Conservation (phyloP, 2,113 vertebrate species). For the Piaya cayana region DNA sequence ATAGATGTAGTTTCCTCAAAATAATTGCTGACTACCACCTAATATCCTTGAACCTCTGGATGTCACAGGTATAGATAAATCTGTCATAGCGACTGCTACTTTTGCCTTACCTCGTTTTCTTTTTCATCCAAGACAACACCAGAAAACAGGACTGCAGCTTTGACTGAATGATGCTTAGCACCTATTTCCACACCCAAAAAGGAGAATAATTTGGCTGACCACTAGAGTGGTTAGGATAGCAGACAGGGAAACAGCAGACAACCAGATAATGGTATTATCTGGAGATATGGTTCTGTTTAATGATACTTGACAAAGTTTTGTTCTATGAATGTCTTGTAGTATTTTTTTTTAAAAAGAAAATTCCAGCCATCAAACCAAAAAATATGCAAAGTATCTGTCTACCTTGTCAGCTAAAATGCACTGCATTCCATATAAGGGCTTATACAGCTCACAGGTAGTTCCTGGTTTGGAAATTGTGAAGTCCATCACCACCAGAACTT, state of each 20-base stretch:
- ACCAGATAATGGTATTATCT: not conserved
- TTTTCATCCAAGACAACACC: not conserved
- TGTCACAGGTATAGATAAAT: not conserved
- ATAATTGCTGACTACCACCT: not conserved
- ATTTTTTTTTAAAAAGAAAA: not conserved
- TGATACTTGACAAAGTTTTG: not conserved
- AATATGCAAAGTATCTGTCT: not conserved
- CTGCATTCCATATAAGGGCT: not conserved
- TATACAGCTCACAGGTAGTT: not conserved
- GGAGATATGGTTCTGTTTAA: not conserved
- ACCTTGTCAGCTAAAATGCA: not conserved
- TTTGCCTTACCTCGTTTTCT: not conserved
- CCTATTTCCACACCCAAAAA: not conserved
- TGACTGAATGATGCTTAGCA: not conserved
- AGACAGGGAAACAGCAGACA: not conserved
- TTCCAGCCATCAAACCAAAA: accelerated
- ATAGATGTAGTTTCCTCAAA: not conserved
- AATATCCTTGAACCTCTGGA: not conserved
- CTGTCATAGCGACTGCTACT: not conserved
- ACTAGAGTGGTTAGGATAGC: not conserved
- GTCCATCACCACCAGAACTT: not conserved
- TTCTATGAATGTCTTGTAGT: not conserved
- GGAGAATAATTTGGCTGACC: not conserved
- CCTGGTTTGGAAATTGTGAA: not conserved
- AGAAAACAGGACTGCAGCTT: not conserved